Evolutionary conservation across 2,888 invertebrate genomes (phyloP).

Genomic region (Ennomos erosarius): DNA sequence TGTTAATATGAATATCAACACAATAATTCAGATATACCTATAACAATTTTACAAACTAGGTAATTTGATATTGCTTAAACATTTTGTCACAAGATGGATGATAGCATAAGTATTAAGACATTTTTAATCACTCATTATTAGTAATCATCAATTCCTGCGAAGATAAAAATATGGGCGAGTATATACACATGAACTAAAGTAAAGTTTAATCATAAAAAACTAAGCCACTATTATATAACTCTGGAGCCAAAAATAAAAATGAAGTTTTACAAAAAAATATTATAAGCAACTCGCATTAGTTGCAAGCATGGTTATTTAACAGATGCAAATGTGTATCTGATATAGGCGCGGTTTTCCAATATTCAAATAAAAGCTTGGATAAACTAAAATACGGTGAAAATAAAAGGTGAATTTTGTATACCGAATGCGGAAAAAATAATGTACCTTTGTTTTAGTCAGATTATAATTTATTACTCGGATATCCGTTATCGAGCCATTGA

Average conservation of each 20-base stretch:
- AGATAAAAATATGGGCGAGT: constrained; percentile 80
- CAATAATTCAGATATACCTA: constrained; percentile 1
- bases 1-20: neutral
- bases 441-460: no score
- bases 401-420: no score
- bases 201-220: neutral
- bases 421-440: no score
- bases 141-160: constrained; percentile 81
- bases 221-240: no score
- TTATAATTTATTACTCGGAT: no score
- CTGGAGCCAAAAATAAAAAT: no score
- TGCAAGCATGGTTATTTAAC: constrained; percentile 3
- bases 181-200: constrained; percentile 31
- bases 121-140: constrained; percentile 66
- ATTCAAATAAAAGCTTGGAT: no score
- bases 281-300: neutral
- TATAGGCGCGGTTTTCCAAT: no score
- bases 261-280: no score
- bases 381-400: no score
- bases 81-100: constrained; percentile 84
- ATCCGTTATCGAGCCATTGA: no score
- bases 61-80: constrained; percentile 47
- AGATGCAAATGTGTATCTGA: neutral
- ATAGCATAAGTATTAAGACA: constrained; percentile 59
- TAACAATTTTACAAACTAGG: constrained; percentile 3